Evolutionary conservation across 2,888 invertebrate species (phyloP).

Genomic region (Tenodera sinensis): DNA sequence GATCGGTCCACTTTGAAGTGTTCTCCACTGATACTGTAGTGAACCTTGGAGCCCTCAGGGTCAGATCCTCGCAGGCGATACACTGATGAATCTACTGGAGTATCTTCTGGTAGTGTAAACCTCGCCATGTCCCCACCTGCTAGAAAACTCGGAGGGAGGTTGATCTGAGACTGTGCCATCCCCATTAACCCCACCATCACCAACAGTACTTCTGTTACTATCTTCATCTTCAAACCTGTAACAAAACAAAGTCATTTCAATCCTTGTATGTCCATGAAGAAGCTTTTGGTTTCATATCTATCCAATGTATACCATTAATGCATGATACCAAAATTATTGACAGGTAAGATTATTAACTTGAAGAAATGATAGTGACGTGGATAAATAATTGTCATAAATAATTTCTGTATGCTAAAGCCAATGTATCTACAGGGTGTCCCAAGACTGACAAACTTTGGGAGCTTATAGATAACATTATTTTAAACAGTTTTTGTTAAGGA

Average conservation of each 20-base stretch:
- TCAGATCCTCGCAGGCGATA: slow-evolving; percentile 72
- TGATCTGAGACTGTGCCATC: slow-evolving; percentile 42
- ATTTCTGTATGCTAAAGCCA: too few species aligned
- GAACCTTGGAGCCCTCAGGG: slow-evolving; percentile 68
- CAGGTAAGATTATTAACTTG: too few species aligned
- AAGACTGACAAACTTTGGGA: too few species aligned
- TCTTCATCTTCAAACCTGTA: slow-evolving; percentile 1
- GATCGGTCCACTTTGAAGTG: slow-evolving; percentile 73
- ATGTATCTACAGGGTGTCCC: too few species aligned
- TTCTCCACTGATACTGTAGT: slow-evolving; percentile 78
- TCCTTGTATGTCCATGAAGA: too few species aligned
- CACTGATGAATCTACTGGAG: slow-evolving; percentile 66
- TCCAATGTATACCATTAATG: too few species aligned
- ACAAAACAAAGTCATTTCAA: neutral
- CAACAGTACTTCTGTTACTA: neutral
- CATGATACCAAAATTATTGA: too few species aligned
- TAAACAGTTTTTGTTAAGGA: too few species aligned
- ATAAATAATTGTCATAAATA: too few species aligned
- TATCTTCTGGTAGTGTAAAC: slow-evolving; percentile 69
- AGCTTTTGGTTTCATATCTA: too few species aligned
- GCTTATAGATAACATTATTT: too few species aligned
- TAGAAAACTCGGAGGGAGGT: slow-evolving; percentile 70
- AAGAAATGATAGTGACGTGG: too few species aligned
- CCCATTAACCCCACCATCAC: neutral
- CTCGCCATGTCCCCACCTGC: slow-evolving; percentile 76